Evolutionary conservation across 2,888 invertebrate genomes (phyloP), one percentile per base, ranked within the genome.

Genomic region (Blastobasis adustella): DNA sequence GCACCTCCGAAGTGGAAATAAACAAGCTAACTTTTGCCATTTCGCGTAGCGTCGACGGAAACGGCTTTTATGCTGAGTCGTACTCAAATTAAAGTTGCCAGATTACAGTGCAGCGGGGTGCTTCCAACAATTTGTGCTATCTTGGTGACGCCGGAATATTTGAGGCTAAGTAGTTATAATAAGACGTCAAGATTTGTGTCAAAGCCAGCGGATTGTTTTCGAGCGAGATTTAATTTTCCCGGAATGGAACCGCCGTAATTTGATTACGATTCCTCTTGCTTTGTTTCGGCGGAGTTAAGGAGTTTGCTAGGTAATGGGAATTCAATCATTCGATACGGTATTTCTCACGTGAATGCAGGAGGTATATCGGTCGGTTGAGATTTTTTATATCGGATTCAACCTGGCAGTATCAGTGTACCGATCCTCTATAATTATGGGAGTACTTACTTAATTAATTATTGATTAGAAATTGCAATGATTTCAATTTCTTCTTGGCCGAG

Each of bases 1-100:
- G 61, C 67, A 71, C 71, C 72, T 72, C 70, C 66, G 67, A 72
- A 76, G 72, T 74, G 73, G 72, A 69, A 72, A 81, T 77, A 81
- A 82, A 82, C 82, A 81, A 77, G 76, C 69, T 67, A 80, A 82
- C 79, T 82, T 81, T 79, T 67, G 69, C 76, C 74, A 79, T 82
- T 79, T 65, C 68, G 66, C 71, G 74, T 73, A 71, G 69, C 69
- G 68, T 55, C 58, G 62, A 58, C 53, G 57, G 63, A 56, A 59
- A 61, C 68, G 63, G 72, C 66, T 71, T 72, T 76, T 69, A 73
- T 72, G 69, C 69, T 67, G 65, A 63, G 60, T 62, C 62, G 61
- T 63, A 63, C 69, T 73, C 60, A 60, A 68, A 76, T 79, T 75
- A 75, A 74, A 73, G 69, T 74, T 74, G 69, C 66, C 65, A 65